Conservation (phyloP, 2,113 vertebrate species). For the Saguinus midas region DNA sequence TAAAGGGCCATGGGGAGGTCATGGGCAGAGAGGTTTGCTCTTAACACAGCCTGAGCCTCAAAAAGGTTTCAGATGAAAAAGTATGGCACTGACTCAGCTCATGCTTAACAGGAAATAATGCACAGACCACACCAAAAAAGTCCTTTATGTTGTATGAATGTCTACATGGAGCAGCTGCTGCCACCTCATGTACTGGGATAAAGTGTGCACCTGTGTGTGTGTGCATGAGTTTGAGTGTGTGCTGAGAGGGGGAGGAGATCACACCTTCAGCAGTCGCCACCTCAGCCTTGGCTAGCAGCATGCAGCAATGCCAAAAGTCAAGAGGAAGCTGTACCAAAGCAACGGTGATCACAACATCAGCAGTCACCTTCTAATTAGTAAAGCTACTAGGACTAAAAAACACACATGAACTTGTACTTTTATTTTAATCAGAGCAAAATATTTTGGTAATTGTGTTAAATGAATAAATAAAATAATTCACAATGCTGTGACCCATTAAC, state of each 20-base stretch:
- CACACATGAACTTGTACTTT: not conserved
- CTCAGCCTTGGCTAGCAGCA: not conserved
- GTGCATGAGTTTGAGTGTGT: not conserved
- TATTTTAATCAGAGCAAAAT: not conserved
- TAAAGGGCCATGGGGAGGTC: fast-evolving
- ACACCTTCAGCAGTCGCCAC: not conserved
- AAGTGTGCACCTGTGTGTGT: not conserved
- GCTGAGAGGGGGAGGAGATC: not conserved
- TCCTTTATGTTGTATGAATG: not conserved
- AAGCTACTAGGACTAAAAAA: not conserved
- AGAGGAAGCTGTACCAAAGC: not conserved
- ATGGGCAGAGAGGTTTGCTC: fast-evolving
- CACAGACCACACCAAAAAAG: not conserved
- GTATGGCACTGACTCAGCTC: not conserved
- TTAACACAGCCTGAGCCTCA: not conserved
- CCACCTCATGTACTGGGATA: not conserved
- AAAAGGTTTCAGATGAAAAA: not conserved
- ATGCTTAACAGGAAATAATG: not conserved
- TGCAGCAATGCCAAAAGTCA: not conserved
- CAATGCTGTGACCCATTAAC: not conserved
- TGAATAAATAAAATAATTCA: constrained; percentile 25
- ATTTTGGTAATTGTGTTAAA: not conserved
- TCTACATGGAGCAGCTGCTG: not conserved
- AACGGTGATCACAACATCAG: not conserved
- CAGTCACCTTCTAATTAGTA: not conserved